Evolutionary conservation across 1,140 invertebrate species (phyloP), one percentile per base, ranked within the genome.

Genomic region (Eriosoma lanigerum): DNA sequence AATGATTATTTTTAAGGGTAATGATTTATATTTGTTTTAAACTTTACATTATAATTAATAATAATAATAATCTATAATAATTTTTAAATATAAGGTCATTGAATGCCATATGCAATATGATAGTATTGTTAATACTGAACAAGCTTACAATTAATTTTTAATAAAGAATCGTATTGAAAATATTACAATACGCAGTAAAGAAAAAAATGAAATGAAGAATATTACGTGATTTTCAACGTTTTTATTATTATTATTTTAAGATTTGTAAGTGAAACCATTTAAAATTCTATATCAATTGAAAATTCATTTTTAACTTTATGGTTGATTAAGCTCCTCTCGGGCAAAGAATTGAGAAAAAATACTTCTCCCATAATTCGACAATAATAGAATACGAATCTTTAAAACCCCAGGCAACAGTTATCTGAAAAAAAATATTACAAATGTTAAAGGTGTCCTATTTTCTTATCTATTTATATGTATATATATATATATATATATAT

Each of bases 381-480:
- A 70, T 70, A 24, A n/a, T n/a, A 24, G 66, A 70, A 48, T 24
- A 46, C 24, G 62, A 66, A 66, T 24, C n/a, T 48, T 12, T 48
- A 19, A 26, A 46, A 70, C 13, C 5, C 4, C 38, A 24, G 21
- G 17, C 19, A 9, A 64, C n/a, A 64, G 19, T 38, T 38, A 64
- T n/a, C 32, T 64, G 62, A 21, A 4, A 24, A n/a, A n/a, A 48
- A 70, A 17, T 44, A 44, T 48, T 70, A 48, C 48, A 44, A 70
- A 70, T 70, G n/a, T 19, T 70, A 70, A 70, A 46, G 21, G n/a
- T 48, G n/a, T 48, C 44, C 44, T 3, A 48, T 68, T 17, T 46
- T 24, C 21, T 17, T 68, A n/a, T n/a, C n/a, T 66, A 15, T 26
- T 58, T 58, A 24, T 58, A 58, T 58, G 21, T 26, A 26, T 24